These are phyloP conservation scores for Trogon surrucura DNA, from an alignment of 2,113 vertebrate species.

Conservation along the genomic window DNA sequence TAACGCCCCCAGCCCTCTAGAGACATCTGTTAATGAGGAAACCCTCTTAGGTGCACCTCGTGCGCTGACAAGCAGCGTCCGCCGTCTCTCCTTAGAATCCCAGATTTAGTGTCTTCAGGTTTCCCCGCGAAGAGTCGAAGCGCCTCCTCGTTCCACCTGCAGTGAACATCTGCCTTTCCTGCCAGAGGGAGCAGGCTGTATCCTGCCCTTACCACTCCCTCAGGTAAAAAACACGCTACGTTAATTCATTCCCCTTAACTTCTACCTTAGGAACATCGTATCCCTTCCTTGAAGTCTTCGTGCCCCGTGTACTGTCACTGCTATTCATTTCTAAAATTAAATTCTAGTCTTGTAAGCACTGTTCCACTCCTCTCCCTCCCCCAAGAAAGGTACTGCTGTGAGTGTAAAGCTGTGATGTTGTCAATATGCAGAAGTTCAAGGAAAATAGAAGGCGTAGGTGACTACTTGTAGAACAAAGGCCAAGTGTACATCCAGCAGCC, in stretches of 20 bases:
- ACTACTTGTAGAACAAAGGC: neutral
- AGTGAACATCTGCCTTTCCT: neutral
- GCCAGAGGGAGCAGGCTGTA: neutral
- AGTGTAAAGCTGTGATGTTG: neutral
- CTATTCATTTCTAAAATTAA: neutral
- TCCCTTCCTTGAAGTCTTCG: neutral
- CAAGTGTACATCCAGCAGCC: neutral
- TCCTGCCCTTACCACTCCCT: neutral
- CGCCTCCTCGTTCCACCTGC: rapidly evolving
- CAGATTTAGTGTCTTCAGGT: rapidly evolving
- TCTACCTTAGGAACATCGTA: neutral
- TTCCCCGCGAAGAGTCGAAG: rapidly evolving
- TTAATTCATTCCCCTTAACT: neutral
- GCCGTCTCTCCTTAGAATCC: rapidly evolving
- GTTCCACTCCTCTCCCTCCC: neutral
- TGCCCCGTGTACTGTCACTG: neutral
- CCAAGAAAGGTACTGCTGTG: too few species aligned
- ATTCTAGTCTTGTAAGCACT: neutral
- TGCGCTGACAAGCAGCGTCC: rapidly evolving
- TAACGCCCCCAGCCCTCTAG: neutral
- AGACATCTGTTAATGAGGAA: neutral
- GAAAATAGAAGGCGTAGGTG: neutral
- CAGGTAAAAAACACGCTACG: neutral
- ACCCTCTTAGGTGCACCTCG: rapidly evolving
- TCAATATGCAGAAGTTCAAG: neutral